Conservation (phyloP, 92 coral and sea anemone genomes). For the Actinostola sp. region DNA sequence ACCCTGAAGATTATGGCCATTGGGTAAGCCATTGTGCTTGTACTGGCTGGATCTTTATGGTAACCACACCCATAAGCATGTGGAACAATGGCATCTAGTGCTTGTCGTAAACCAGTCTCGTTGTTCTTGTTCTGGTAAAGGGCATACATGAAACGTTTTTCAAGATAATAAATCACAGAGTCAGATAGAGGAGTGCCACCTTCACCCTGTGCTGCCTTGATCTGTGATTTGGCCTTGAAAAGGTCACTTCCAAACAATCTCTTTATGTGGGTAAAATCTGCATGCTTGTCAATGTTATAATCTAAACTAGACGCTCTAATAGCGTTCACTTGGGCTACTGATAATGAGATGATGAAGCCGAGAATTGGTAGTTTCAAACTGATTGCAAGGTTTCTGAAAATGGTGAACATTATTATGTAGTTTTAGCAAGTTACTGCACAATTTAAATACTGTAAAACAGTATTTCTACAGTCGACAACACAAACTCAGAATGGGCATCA, state of each 20-base stretch:
- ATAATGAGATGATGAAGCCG: no score
- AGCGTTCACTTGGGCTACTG: no score
- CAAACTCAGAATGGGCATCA: no score
- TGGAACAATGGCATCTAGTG: conserved; percentile 25
- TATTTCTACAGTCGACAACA: no score
- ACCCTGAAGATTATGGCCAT: conserved; percentile 16
- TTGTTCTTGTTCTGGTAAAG: conserved; percentile 26
- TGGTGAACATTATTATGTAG: no score
- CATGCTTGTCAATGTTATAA: conserved; percentile 23
- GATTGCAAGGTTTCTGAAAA: no score
- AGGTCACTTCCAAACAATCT: conserved; percentile 16
- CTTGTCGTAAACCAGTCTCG: neutral
- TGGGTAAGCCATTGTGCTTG: conserved; percentile 23
- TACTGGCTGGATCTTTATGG: conserved; percentile 11
- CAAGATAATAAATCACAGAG: conserved; percentile 16
- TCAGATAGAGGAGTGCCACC: conserved; percentile 7
- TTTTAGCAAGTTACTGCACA: no score
- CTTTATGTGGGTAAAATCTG: conserved; percentile 27
- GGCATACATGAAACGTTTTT: conserved; percentile 19
- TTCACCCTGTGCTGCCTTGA: neutral
- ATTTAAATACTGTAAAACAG: no score
- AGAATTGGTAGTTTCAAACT: no score
- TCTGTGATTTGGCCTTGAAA: conserved; percentile 20
- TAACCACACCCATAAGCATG: conserved; percentile 35
- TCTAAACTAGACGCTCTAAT: no score